These are phyloP conservation scores for Nesogale talazaci DNA, from an alignment of 2,113 vertebrate species.

Conservation along the genomic window DNA sequence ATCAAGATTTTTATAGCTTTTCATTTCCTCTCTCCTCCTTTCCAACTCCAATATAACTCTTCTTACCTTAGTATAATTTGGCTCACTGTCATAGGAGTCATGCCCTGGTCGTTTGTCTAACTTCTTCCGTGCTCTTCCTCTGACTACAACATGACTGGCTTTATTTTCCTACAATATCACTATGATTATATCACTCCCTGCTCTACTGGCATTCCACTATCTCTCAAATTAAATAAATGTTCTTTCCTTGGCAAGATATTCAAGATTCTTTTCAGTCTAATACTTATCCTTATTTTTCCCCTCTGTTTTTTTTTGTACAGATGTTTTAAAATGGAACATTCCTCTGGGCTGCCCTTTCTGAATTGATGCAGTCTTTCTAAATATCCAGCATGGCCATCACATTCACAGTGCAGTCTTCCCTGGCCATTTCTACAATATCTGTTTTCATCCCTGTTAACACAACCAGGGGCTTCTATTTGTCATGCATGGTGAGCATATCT, in stretches of 20 bases:
- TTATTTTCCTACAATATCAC: neutral
- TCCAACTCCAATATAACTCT: neutral
- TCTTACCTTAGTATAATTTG: neutral
- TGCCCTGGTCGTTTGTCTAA: neutral
- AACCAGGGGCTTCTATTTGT: neutral
- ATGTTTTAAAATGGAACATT: neutral
- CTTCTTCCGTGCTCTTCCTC: neutral
- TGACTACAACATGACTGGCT: neutral
- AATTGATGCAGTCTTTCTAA: slow-evolving; percentile 10
- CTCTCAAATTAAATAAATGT: neutral
- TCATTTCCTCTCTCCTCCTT: slow-evolving; percentile 38
- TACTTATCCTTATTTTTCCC: neutral
- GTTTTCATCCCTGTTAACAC: neutral
- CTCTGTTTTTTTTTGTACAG: neutral
- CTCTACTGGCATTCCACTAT: neutral
- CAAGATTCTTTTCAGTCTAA: neutral
- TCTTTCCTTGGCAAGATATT: neutral
- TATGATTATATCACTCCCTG: neutral
- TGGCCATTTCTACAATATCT: neutral
- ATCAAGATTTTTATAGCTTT: neutral
- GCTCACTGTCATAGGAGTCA: neutral
- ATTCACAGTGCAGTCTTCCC: neutral
- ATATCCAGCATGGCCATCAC: neutral
- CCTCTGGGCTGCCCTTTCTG: neutral
- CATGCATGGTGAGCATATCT: neutral